These are phyloP conservation scores for Bovichtus diacanthus DNA, from an alignment of 2,797 vertebrate genomes.

Conservation along the genomic window DNA sequence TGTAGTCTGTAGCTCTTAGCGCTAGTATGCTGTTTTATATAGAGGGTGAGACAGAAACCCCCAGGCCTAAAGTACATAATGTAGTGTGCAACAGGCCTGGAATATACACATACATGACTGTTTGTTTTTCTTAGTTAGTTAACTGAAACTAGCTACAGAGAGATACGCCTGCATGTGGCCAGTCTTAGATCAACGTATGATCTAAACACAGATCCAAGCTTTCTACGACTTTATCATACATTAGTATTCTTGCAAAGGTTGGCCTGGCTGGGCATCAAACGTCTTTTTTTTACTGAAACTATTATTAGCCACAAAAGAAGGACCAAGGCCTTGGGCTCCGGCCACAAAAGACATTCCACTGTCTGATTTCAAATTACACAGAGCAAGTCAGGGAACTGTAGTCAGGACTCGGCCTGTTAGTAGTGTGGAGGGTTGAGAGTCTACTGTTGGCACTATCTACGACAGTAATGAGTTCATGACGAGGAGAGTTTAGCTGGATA, in stretches of 20 bases:
- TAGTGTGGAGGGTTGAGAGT: constrained; percentile 57
- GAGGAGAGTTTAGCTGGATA: constrained; percentile 61
- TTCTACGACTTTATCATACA: constrained; percentile 12
- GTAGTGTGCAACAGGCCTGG: constrained; percentile 51
- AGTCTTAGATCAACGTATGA: neutral
- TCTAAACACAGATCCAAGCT: neutral
- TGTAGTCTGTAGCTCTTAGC: constrained; percentile 72
- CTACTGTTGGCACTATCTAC: constrained; percentile 60
- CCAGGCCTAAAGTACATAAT: constrained; percentile 56
- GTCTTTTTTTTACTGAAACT: constrained; percentile 17
- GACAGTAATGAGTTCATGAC: constrained; percentile 72
- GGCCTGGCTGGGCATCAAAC: neutral
- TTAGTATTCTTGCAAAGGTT: constrained; percentile 13
- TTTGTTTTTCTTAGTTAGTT: constrained; percentile 38
- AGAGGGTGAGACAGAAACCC: constrained; percentile 54
- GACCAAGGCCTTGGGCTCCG: constrained; percentile 29
- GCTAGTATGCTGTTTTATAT: constrained; percentile 57
- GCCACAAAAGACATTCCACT: constrained; percentile 49
- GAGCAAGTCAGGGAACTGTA: constrained; percentile 54
- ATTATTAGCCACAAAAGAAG: constrained; percentile 42
- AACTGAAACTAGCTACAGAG: neutral
- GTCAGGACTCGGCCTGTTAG: constrained; percentile 61
- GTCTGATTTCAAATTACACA: constrained; percentile 69
- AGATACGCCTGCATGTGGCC: neutral
- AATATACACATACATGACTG: constrained; percentile 23